Percentiles rank a stretch among this genome's conserved stretches.
phyloP scores from a whole-genome alignment of 2,797 vertebrate genomes.

The Periparus ater region DNA sequence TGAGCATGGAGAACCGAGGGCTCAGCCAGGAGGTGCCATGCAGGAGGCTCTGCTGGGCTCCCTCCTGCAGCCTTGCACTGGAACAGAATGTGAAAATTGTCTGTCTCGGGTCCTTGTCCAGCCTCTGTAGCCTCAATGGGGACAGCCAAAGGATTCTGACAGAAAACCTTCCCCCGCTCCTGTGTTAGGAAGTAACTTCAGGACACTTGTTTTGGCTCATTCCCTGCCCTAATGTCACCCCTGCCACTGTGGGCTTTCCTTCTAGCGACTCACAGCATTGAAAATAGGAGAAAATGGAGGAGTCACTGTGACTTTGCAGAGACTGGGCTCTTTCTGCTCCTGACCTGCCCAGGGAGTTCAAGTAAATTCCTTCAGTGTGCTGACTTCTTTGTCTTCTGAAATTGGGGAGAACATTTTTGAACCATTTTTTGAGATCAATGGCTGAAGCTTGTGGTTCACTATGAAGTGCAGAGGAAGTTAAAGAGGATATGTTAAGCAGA shows the following conservation, averaged over 20 bases:
- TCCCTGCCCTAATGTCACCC: not conserved
- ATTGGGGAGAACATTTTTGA: fast-evolving
- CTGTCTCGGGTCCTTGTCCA: not conserved
- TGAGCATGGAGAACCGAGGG: not conserved
- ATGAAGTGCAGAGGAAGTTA: not conserved
- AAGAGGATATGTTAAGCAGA: not conserved
- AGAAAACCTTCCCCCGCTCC: not conserved
- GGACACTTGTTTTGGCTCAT: not conserved
- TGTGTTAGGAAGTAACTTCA: not conserved
- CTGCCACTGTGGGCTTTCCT: not conserved
- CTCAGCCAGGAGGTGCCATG: not conserved
- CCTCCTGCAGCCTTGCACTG: not conserved
- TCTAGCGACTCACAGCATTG: not conserved
- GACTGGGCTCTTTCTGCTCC: not conserved
- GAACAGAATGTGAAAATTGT: constrained; percentile 44
- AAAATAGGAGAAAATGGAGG: not conserved
- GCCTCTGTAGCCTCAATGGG: not conserved
- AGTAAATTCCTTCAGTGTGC: not conserved
- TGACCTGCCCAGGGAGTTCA: not conserved
- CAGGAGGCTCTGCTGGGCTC: not conserved
- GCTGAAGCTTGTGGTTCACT: not conserved
- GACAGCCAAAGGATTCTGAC: not conserved
- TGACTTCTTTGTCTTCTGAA: not conserved
- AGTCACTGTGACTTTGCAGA: not conserved
- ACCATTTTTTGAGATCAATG: not conserved